Conservation (phyloP, 1,140 invertebrate species). For the Pemphigus obesinymphae region DNA sequence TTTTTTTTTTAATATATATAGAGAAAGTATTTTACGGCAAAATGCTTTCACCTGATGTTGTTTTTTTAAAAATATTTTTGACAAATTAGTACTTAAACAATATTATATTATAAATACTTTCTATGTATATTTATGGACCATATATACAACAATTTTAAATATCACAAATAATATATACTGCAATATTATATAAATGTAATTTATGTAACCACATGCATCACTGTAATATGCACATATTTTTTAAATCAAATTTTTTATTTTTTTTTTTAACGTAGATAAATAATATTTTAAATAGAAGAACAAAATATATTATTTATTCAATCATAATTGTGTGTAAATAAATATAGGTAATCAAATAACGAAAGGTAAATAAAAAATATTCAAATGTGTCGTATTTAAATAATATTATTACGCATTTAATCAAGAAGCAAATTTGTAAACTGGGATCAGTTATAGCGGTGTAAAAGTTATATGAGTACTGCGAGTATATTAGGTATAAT, state of each 20-base stretch:
- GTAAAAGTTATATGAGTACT: not conserved
- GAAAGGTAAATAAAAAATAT: too few species aligned
- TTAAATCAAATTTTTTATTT: not conserved
- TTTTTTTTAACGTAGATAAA: not conserved
- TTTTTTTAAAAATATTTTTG: not conserved
- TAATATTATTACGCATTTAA: too few species aligned
- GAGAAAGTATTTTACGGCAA: slow-evolving; percentile 28
- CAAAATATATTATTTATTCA: not conserved
- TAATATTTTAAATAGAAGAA: not conserved
- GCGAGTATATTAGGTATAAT: too few species aligned
- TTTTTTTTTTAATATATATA: too few species aligned
- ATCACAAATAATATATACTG: not conserved
- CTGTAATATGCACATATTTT: not conserved
- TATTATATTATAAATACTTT: not conserved
- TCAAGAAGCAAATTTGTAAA: too few species aligned
- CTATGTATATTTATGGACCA: too few species aligned
- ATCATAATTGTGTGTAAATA: too few species aligned
- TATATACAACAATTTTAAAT: too few species aligned
- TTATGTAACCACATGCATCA: not conserved
- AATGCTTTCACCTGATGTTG: slow-evolving; percentile 30
- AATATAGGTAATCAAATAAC: too few species aligned
- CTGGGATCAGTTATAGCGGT: not conserved
- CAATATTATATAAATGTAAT: not conserved
- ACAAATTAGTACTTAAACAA: not conserved
- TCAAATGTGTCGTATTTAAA: too few species aligned